These are phyloP conservation scores for Troides helena DNA, from an alignment of 2,888 invertebrate genomes.

Conservation along the genomic window DNA sequence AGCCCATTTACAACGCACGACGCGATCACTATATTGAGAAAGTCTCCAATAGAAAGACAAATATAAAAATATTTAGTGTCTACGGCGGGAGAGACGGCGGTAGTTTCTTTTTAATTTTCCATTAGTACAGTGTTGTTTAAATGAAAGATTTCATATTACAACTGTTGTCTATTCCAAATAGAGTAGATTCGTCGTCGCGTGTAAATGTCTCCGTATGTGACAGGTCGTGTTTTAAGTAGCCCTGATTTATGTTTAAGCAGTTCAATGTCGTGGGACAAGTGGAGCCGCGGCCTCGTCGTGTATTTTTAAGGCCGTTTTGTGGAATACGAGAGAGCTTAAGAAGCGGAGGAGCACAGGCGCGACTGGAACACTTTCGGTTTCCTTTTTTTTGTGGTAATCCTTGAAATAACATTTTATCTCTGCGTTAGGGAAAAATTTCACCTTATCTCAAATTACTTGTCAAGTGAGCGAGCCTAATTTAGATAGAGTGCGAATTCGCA, in stretches of 20 bases:
- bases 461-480: slow-evolving; percentile 22
- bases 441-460: slow-evolving; percentile 30
- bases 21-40: slow-evolving; percentile 34
- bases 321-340: slow-evolving; percentile 42
- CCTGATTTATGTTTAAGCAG: slow-evolving; percentile 66
- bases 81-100: too few species aligned
- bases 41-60: too few species aligned
- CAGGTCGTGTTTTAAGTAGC: slow-evolving; percentile 64
- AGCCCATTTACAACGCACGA: slow-evolving; percentile 41
- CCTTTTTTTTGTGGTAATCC: slow-evolving; percentile 23
- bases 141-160: background rate
- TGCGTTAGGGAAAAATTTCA: slow-evolving; percentile 16
- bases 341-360: slow-evolving; percentile 12
- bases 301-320: slow-evolving; percentile 44
- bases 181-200: background rate
- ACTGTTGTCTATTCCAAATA: background rate
- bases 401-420: slow-evolving; percentile 26
- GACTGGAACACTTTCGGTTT: slow-evolving; percentile 20
- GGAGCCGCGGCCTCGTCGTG: slow-evolving; percentile 47
- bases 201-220: slow-evolving; percentile 33
- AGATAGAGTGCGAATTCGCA: background rate
- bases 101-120: too few species aligned
- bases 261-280: slow-evolving; percentile 69
- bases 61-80: too few species aligned
- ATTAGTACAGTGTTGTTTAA: background rate